Base-by-base conservation (phyloP, 23 tunicate genomes). In the Styela clava region DNA sequence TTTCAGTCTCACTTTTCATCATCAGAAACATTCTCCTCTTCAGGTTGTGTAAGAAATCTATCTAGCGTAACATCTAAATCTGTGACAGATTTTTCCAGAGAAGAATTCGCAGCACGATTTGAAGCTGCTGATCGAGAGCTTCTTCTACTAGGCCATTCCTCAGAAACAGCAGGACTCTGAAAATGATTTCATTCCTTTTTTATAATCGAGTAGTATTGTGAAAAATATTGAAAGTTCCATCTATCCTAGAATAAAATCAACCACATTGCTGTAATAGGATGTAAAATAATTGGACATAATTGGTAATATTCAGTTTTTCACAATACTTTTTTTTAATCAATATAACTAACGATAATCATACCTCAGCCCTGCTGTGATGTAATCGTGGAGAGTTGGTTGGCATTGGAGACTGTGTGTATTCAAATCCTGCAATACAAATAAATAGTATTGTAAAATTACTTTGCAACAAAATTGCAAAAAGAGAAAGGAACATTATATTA, bases 51-150 rank as follows among this genome's bases (percentile, higher is more conserved):
- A 12, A 44, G 56, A 44, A 44, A 44, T 22, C 77, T 25, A 51
- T 81, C 85, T 63, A 69, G 1, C n/a, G 64, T 81, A 33, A 34
- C 34, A 34, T 36, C 85, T 9, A 63, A 63, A 35, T 79, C 83
- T 5, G 56, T 44, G 7, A 7, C 56, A 44, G 56, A 44, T 44
- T 44, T 44, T 44, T 44, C 56, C 56, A 44, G 12, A 5, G 56
- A 44, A 44, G 56, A 44, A 5, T 44, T 7, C 56, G 12, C 12
- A 5, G 7, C 56, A 44, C 12, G 56, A 44, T 44, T 44, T 44
- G 56, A 44, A 12, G 12, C 56, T 44, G 56, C 56, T 5, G 56
- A 5, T 7, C 56, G 56, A 5, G 56, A 44, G 56, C 56, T 44
- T 12, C 56, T 44, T 44, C 56, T 44, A 44, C 56, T 44, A 5